Evolutionary conservation across 2,113 vertebrate genomes (phyloP).

Genomic region (Gambusia affinis): DNA sequence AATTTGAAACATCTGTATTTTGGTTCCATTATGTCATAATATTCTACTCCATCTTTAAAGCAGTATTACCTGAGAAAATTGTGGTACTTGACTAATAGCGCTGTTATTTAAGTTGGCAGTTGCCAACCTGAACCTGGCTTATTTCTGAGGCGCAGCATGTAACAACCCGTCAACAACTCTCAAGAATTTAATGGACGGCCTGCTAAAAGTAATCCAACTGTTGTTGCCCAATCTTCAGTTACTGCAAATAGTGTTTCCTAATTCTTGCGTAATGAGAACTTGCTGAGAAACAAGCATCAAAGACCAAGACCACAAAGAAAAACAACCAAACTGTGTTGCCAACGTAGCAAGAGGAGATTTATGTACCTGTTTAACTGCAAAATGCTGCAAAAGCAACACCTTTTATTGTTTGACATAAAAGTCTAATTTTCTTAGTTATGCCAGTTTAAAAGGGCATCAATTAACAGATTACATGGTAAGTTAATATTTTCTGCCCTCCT

Average conservation of each 20-base stretch:
- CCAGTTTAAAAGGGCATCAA: background rate
- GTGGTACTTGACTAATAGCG: conserved; percentile 40
- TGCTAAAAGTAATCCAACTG: conserved; percentile 15
- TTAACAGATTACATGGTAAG: conserved; percentile 5
- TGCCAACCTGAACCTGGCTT: conserved; percentile 75
- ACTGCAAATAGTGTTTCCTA: conserved; percentile 2
- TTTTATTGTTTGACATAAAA: background rate
- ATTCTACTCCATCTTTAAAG: conserved; percentile 47
- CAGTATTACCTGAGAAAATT: conserved; percentile 51
- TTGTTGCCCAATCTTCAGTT: conserved; percentile 1
- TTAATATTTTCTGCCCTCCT: conserved; percentile 21
- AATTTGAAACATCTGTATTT: conserved; percentile 62
- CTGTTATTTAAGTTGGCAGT: conserved; percentile 67
- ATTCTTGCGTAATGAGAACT: conserved; percentile 1
- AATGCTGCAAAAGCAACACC: background rate
- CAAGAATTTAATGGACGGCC: background rate
- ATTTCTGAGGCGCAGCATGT: conserved; percentile 62
- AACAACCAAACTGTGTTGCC: background rate
- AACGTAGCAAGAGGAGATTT: background rate
- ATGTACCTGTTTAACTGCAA: conserved; percentile 3
- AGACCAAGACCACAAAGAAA: background rate
- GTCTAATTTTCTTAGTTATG: background rate
- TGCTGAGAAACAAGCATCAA: conserved; percentile 7
- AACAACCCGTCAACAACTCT: conserved; percentile 16
- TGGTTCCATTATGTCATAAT: conserved; percentile 54